These are phyloP conservation scores for Beroe ovata DNA, from an alignment of 37 sponge, comb jelly and placozoan genomes.

Conservation along the genomic window DNA sequence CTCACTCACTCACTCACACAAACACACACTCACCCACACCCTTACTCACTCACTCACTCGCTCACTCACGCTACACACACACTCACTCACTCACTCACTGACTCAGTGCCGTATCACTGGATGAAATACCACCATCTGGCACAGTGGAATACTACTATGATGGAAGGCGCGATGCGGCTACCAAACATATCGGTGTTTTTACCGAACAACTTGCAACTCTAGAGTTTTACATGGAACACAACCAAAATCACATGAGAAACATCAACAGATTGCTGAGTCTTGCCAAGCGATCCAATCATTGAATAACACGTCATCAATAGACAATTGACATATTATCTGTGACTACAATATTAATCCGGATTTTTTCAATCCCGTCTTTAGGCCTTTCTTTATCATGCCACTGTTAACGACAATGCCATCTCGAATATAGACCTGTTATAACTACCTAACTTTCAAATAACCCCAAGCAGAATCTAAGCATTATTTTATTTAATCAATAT, in stretches of 20 bases:
- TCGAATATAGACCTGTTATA: too few species aligned
- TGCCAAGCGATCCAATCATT: constrained; percentile 46
- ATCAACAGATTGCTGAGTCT: constrained; percentile 10
- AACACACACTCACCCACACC: constrained; percentile 19
- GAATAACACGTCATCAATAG: too few species aligned
- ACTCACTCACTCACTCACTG: constrained; percentile 33
- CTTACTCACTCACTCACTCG: constrained; percentile 61
- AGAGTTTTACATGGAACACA: constrained; percentile 30
- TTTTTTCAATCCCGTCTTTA: too few species aligned
- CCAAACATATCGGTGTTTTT: constrained; percentile 12
- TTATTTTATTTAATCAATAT: neutral
- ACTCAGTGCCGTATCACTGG: neutral
- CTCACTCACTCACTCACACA: constrained; percentile 46
- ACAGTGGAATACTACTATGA: constrained; percentile 60
- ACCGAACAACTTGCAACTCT: constrained; percentile 37
- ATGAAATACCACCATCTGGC: constrained; percentile 50
- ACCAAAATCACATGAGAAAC: constrained; percentile 33
- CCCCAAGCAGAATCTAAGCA: neutral
- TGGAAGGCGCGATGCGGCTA: constrained; percentile 18
- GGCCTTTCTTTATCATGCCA: too few species aligned
- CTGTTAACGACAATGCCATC: too few species aligned
- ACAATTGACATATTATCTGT: too few species aligned
- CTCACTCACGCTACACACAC: constrained; percentile 8
- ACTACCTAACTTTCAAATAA: too few species aligned
- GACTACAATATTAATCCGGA: too few species aligned